These are phyloP conservation scores for Anguilla megastoma DNA, from an alignment of 2,797 vertebrate genomes.

Conservation along the genomic window DNA sequence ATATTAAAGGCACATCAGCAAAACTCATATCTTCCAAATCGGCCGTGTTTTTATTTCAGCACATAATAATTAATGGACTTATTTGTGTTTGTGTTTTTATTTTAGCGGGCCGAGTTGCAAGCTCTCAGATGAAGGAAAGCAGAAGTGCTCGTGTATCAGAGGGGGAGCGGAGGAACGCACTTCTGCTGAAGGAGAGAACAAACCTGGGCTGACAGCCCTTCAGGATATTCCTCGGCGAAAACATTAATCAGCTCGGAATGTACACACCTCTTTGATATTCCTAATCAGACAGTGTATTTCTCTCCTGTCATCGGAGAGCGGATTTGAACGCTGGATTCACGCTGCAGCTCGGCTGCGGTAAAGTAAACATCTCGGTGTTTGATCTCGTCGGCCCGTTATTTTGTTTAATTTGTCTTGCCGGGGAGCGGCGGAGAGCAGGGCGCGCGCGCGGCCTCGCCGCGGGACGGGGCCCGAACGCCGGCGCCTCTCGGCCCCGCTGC, in stretches of 20 bases:
- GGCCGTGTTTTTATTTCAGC: not conserved
- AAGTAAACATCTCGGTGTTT: slow-evolving; percentile 10
- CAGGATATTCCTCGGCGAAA: slow-evolving; percentile 36
- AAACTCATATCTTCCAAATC: slow-evolving; percentile 38
- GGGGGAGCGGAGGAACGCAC: slow-evolving; percentile 23
- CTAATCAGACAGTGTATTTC: slow-evolving; percentile 19
- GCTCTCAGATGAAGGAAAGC: slow-evolving; percentile 41
- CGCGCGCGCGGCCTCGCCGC: not conserved
- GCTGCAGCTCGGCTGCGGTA: not conserved
- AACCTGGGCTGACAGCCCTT: slow-evolving; percentile 35
- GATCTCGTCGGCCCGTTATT: not conserved
- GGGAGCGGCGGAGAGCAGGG: not conserved
- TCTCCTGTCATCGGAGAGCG: not conserved
- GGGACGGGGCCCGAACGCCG: not conserved
- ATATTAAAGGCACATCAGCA: slow-evolving; percentile 59
- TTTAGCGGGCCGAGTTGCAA: slow-evolving; percentile 47
- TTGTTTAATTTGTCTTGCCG: not conserved
- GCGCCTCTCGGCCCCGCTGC: not conserved
- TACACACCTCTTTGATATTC: slow-evolving; percentile 27
- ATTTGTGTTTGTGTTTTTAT: slow-evolving; percentile 30
- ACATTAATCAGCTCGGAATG: slow-evolving; percentile 43
- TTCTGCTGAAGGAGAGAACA: slow-evolving; percentile 33
- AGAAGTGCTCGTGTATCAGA: not conserved
- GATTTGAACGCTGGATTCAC: slow-evolving; percentile 13
- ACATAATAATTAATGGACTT: slow-evolving; percentile 29